Evolutionary conservation across 1,140 invertebrate species (phyloP).

Genomic region (Pachypsylla venusta): DNA sequence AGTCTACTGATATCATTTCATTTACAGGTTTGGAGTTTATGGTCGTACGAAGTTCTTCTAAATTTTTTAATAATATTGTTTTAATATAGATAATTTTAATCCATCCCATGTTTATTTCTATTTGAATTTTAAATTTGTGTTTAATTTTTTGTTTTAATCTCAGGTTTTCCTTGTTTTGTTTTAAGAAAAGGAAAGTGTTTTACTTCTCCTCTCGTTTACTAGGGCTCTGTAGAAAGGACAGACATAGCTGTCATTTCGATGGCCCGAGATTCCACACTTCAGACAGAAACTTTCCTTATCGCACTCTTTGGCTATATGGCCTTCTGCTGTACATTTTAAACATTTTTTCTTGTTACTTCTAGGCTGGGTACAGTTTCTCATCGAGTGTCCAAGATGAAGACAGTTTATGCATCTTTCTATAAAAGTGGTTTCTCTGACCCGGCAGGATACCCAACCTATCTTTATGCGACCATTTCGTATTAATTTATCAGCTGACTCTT

Average conservation of each 20-base stretch:
- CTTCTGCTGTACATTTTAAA: not conserved
- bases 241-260: not conserved
- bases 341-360: not conserved
- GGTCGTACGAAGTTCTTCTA: too few species aligned
- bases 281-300: not conserved
- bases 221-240: not conserved
- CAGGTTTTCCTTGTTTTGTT: too few species aligned
- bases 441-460: not conserved
- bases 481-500: not conserved
- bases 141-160: too few species aligned
- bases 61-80: too few species aligned
- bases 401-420: not conserved
- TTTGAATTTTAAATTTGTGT: too few species aligned
- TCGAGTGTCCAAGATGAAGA: not conserved
- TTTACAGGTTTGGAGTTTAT: too few species aligned
- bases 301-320: not conserved
- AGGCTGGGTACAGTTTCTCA: not conserved
- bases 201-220: not conserved
- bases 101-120: too few species aligned
- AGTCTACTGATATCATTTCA: too few species aligned
- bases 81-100: too few species aligned
- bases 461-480: not conserved
- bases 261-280: not conserved
- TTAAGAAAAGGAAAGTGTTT: too few species aligned
- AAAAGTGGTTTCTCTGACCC: not conserved